phyloP scores from a whole-genome alignment of 1,140 invertebrate genomes.

The Drosophila orosa region DNA sequence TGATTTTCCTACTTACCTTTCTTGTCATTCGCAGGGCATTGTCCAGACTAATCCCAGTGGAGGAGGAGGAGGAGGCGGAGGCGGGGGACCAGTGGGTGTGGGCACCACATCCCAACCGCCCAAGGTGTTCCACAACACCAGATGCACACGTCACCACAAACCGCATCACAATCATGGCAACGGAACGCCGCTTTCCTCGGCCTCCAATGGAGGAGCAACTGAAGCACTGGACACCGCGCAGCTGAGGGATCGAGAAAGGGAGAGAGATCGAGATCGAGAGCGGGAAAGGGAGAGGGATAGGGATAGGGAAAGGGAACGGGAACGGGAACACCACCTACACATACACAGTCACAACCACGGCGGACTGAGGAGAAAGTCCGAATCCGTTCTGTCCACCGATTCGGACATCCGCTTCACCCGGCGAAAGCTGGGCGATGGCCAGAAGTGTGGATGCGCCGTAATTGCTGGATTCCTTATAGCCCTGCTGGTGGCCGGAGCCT shows the following conservation, averaged over 20 bases:
- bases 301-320: slow-evolving; percentile 28
- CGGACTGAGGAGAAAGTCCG: slow-evolving; percentile 85
- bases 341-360: slow-evolving; percentile 68
- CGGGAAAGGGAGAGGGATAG: slow-evolving; percentile 16
- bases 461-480: slow-evolving; percentile 92
- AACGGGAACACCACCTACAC: slow-evolving; percentile 61
- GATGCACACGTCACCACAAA: slow-evolving; percentile 80
- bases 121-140: slow-evolving; percentile 80
- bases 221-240: slow-evolving; percentile 27
- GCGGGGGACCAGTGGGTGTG: slow-evolving; percentile 1
- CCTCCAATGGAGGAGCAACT: slow-evolving; percentile 26
- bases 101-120: slow-evolving; percentile 57
- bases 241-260: slow-evolving; percentile 29
- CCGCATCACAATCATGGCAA: slow-evolving; percentile 64
- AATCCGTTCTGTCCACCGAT: slow-evolving; percentile 92
- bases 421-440: slow-evolving; percentile 91
- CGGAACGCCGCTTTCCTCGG: slow-evolving; percentile 12
- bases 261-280: slow-evolving; percentile 19
- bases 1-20: slow-evolving; percentile 21
- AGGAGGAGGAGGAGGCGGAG: slow-evolving; percentile 23
- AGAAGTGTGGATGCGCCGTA: slow-evolving; percentile 93
- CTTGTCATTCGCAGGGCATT: slow-evolving; percentile 52
- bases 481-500: slow-evolving; percentile 90
- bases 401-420: slow-evolving; percentile 94
- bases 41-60: slow-evolving; percentile 74